A percentile compares a stretch with the other conserved stretches of the same genome.
phyloP scores from a whole-genome alignment of 2,797 vertebrate genomes.

The Podarcis siculus region DNA sequence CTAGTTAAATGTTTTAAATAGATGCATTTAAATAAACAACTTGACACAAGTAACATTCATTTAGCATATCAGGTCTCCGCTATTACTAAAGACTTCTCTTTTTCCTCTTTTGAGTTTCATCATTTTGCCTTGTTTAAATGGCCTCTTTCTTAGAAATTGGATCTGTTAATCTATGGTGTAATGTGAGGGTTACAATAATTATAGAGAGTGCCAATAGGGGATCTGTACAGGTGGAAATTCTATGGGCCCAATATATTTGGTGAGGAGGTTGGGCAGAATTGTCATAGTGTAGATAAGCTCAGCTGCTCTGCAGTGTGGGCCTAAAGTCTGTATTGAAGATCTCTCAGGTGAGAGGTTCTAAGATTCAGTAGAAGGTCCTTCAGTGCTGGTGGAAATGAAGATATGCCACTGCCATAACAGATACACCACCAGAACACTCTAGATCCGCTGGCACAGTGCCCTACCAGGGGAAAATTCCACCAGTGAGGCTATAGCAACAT shows the following conservation, averaged over 20 bases:
- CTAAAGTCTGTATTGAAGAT: too few relatives aligned
- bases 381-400: too few relatives aligned
- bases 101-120: not conserved
- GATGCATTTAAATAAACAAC: constrained; percentile 62
- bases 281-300: not conserved
- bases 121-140: not conserved
- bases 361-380: too few relatives aligned
- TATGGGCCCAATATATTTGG: not conserved
- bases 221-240: constrained; percentile 1
- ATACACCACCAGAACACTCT: too few relatives aligned
- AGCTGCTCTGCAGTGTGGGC: constrained; percentile 3
- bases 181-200: constrained; percentile 19
- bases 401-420: too few relatives aligned
- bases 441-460: not conserved
- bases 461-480: not conserved
- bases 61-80: constrained; percentile 7
- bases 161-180: constrained; percentile 12
- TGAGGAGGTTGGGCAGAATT: not conserved
- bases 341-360: too few relatives aligned
- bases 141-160: constrained; percentile 3
- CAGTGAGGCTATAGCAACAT: not conserved
- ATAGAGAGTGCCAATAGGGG: constrained; percentile 19
- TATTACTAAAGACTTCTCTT: not conserved
- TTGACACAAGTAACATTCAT: constrained; percentile 34
- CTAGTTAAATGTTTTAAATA: constrained; percentile 62